Evolutionary conservation across 2,888 invertebrate genomes (phyloP).

Genomic region (Eupithecia exiguata): DNA sequence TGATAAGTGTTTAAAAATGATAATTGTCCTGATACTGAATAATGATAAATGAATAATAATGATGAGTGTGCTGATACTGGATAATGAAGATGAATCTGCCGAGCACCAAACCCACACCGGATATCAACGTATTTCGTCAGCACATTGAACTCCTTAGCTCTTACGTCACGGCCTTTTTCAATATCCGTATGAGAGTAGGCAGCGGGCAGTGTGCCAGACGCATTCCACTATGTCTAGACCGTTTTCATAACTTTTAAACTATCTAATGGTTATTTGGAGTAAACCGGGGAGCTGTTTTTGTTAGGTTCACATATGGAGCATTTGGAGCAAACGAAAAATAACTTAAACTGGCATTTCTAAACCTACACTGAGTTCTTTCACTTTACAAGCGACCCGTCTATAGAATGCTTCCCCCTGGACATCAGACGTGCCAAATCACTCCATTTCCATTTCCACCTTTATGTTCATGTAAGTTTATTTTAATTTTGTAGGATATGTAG

Average conservation of each 20-base stretch:
- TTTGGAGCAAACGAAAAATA: neutral
- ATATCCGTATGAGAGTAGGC: constrained; percentile 1
- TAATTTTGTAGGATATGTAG: too few species aligned
- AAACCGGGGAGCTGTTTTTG: neutral
- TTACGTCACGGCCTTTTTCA: constrained; percentile 1
- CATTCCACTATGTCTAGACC: constrained; percentile 25
- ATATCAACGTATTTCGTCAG: neutral
- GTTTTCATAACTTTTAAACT: constrained; percentile 22
- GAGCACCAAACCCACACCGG: neutral
- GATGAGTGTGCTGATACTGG: too few species aligned
- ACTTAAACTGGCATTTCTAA: neutral
- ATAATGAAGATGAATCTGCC: neutral
- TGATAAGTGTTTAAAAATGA: too few species aligned
- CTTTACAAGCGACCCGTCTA: too few species aligned
- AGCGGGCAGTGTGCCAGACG: constrained; percentile 22
- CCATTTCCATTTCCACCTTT: too few species aligned
- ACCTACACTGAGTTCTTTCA: too few species aligned
- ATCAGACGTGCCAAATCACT: too few species aligned
- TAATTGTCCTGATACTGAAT: too few species aligned
- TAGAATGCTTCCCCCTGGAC: too few species aligned
- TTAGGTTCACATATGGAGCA: neutral
- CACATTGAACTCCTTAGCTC: constrained; percentile 6
- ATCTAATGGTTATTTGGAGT: constrained; percentile 8
- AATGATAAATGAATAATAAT: too few species aligned
- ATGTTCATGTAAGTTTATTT: too few species aligned